Evolutionary conservation across 2,797 vertebrate species (phyloP), one percentile per base, ranked within the genome.

Genomic region (Cottoperca gobio): DNA sequence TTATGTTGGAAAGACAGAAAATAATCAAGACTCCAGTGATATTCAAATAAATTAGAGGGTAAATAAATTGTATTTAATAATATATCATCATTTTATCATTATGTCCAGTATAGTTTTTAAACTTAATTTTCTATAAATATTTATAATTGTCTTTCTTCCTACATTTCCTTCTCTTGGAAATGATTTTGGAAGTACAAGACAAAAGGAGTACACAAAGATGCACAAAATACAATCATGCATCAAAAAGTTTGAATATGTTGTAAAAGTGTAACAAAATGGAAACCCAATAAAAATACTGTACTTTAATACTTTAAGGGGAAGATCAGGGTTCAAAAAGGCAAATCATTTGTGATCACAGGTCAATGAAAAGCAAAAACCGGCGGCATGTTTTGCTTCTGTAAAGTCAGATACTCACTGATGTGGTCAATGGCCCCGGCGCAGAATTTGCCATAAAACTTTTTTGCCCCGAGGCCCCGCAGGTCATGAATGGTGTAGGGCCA

Each of bases 401-500:
- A 19, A 26, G 24, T 57, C 33, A 43, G 70, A 54, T 81, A 97
- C 98, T 97, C 90, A 99, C 98, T 99, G 90, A 99, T 99, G 78
- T 99, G 98, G 92, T 99, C 96, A 16, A 99, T 99, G 75, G 98
- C 95, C 40, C 98, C 98, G 0, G 97, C 98, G 24, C 98, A 99
- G 93, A 99, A 99, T 89, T 99, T 99, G 10, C 98, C 98, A 0
- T 97, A 97, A 87, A 99, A 99, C 83, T 99, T 99, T 94, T 99
- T 99, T 70, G 98, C 98, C 67, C 98, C 98, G 5, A 99, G 94
- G 49, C 96, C 95, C 16, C 97, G 94, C 28, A 99, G 96, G 86
- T 99, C 98, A 0, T 99, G 97, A 81, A 99, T 99, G 76, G 98
- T 99, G 82, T 95, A 99, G 0, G 98, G 98, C 98, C 98, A 99